Conservation (phyloP, 2,113 vertebrate genomes). For the Prochilodus magdalenae region DNA sequence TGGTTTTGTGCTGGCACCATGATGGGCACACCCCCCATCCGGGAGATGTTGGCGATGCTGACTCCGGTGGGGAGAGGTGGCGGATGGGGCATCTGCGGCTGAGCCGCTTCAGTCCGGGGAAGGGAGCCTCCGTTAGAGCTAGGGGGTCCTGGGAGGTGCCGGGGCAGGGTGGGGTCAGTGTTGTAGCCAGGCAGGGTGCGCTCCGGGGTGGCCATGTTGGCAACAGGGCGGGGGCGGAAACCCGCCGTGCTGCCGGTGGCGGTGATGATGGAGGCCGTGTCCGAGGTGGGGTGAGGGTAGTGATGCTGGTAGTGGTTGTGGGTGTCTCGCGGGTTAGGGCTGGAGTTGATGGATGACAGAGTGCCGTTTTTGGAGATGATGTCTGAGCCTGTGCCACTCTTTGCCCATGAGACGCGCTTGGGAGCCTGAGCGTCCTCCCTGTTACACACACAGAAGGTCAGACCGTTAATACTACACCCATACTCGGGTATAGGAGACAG, state of each 20-base stretch:
- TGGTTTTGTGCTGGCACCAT: constrained; percentile 91
- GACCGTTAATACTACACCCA: neutral
- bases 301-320: constrained; percentile 62
- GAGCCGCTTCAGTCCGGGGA: constrained; percentile 71
- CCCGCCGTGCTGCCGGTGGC: constrained; percentile 74
- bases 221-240: constrained; percentile 65
- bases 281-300: constrained; percentile 75
- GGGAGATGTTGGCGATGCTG: constrained; percentile 78
- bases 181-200: constrained; percentile 68
- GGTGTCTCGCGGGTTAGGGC: constrained; percentile 71
- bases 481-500: too few relatives aligned
- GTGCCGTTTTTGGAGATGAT: constrained; percentile 90
- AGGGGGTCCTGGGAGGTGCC: constrained; percentile 46
- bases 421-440: constrained; percentile 91
- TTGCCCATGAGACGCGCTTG: constrained; percentile 86
- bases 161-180: constrained; percentile 66
- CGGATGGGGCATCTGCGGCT: constrained; percentile 63
- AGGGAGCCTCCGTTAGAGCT: constrained; percentile 66
- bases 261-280: constrained; percentile 81
- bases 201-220: constrained; percentile 56
- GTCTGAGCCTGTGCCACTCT: constrained; percentile 82
- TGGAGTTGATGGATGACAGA: constrained; percentile 85
- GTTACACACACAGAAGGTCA: constrained; percentile 31
- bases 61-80: constrained; percentile 62
- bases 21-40: constrained; percentile 88